A percentile compares a stretch with the other conserved stretches of the same genome.
phyloP scores from a whole-genome alignment of 53 echinoderm and acorn worm species.

The Pentamera pediparva region DNA sequence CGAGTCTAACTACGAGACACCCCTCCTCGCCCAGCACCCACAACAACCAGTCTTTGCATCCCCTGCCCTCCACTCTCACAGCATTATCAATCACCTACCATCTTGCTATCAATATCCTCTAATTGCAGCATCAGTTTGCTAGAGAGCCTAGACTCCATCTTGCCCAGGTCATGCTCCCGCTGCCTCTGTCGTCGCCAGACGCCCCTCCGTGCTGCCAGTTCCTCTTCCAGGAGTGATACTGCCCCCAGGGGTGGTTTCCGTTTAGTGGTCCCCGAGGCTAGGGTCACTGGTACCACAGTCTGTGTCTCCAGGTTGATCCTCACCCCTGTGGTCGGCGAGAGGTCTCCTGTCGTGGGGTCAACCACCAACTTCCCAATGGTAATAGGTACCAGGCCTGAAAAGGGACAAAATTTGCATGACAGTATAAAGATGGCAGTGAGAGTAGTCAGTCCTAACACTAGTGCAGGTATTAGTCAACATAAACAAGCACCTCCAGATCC shows the following conservation, averaged over 20 bases:
- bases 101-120: slow-evolving; percentile 63
- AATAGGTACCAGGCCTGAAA: slow-evolving; percentile 79
- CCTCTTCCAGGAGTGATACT: slow-evolving; percentile 91
- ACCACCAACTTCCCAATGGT: slow-evolving; percentile 83
- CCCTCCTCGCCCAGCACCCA: too few species aligned
- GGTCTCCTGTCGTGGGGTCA: slow-evolving; percentile 85
- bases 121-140: slow-evolving; percentile 80
- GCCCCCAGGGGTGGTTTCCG: slow-evolving; percentile 94
- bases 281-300: slow-evolving; percentile 81
- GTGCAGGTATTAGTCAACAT: too few species aligned
- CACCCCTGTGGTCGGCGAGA: slow-evolving; percentile 90
- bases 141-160: slow-evolving; percentile 63
- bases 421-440: too few species aligned
- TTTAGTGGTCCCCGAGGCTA: slow-evolving; percentile 65
- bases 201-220: slow-evolving; percentile 89
- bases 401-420: too few species aligned
- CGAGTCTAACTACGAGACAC: too few species aligned
- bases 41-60: too few species aligned
- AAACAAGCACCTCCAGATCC: too few species aligned
- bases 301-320: slow-evolving; percentile 78
- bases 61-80: not conserved
- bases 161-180: slow-evolving; percentile 70
- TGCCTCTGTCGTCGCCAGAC: slow-evolving; percentile 97
- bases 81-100: slow-evolving; percentile 32
- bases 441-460: too few species aligned